These are phyloP conservation scores for Hirtodrosophila duncani DNA, from an alignment of 2,888 invertebrate genomes.

Conservation along the genomic window DNA sequence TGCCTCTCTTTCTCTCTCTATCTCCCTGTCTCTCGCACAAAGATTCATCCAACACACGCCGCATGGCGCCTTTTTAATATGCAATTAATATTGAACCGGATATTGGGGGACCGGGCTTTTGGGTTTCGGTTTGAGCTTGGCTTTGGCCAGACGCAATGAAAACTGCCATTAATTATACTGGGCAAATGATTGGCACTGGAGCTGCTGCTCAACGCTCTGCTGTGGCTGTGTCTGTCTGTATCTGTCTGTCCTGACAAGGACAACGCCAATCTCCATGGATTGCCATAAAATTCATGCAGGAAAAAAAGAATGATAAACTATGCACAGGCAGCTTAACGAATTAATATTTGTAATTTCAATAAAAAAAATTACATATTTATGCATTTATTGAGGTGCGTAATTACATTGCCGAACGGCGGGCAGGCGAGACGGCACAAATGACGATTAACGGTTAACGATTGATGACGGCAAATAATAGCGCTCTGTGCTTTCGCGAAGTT, in stretches of 20 bases:
- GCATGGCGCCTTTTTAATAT: conserved; percentile 14
- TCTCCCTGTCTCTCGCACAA: no score
- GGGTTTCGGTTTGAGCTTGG: no score
- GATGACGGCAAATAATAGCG: no score
- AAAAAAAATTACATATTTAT: conserved; percentile 9
- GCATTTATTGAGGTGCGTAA: conserved; percentile 11
- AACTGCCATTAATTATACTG: conserved; percentile 15
- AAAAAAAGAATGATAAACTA: neutral
- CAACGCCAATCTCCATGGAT: neutral
- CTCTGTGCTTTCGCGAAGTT: no score
- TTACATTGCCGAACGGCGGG: neutral
- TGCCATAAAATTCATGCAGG: neutral
- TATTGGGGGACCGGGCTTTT: no score
- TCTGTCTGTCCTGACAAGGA: conserved; percentile 1
- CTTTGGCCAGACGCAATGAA: conserved; percentile 13
- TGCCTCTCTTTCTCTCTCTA: no score
- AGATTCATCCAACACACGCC: conserved; percentile 1
- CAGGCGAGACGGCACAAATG: neutral
- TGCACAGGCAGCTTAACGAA: conserved; percentile 1
- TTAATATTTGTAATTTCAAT: conserved; percentile 10
- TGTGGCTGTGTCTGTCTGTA: neutral
- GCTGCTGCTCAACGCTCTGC: no score
- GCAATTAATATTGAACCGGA: conserved; percentile 20
- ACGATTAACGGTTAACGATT: no score
- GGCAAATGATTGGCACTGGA: conserved; percentile 4